phyloP scores from a whole-genome alignment of 1,140 invertebrate genomes.

The Cheumatopsyche charites region DNA sequence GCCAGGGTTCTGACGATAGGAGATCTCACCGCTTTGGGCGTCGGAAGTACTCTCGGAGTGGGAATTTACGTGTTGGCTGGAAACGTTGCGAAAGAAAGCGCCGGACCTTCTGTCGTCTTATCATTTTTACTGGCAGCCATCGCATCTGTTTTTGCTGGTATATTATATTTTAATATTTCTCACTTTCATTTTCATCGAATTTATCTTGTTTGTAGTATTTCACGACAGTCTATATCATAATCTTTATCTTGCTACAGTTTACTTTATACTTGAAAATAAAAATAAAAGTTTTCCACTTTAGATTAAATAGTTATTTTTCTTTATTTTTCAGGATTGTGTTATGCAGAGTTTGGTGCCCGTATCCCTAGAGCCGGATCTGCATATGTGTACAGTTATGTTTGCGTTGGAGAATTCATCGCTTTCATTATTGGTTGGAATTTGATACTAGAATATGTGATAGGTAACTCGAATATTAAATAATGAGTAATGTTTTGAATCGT shows the following conservation, averaged over 20 bases:
- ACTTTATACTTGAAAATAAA: too few relatives aligned
- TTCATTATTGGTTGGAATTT: constrained; percentile 89
- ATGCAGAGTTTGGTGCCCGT: constrained; percentile 86
- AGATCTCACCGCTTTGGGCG: constrained; percentile 77
- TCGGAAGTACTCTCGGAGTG: constrained; percentile 72
- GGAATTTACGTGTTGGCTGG: constrained; percentile 75
- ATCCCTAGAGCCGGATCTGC: constrained; percentile 87
- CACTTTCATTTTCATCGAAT: too few relatives aligned
- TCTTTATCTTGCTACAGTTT: too few relatives aligned
- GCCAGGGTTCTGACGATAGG: constrained; percentile 76
- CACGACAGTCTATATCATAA: too few relatives aligned
- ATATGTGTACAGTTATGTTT: constrained; percentile 89
- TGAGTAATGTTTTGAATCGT: background rate
- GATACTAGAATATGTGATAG: constrained; percentile 88
- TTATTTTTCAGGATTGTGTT: constrained; percentile 70
- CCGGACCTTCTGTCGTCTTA: constrained; percentile 69
- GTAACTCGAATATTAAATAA: constrained; percentile 59
- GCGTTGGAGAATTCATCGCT: constrained; percentile 81
- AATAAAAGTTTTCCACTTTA: too few relatives aligned
- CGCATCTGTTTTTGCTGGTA: constrained; percentile 74
- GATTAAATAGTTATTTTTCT: background rate
- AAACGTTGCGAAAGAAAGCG: constrained; percentile 66
- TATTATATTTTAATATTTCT: constrained; percentile 49
- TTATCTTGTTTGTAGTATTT: too few relatives aligned
- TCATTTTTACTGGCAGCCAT: constrained; percentile 72